These are phyloP conservation scores for Poeciliopsis infans DNA, from an alignment of 2,797 vertebrate species.

Conservation along the genomic window DNA sequence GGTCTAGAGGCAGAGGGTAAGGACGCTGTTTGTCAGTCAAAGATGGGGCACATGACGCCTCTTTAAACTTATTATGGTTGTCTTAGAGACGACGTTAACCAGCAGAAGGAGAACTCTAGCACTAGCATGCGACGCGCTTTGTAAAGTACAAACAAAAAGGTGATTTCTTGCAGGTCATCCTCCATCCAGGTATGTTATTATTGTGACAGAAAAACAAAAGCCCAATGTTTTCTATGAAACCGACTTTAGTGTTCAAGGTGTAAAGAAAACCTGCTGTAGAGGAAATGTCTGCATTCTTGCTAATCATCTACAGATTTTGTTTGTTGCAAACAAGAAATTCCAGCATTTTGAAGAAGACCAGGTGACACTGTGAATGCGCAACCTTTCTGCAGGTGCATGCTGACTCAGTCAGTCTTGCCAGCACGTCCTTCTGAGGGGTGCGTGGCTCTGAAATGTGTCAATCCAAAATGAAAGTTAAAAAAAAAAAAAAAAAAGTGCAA, in stretches of 20 bases:
- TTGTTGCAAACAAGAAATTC: not conserved
- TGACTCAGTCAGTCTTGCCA: not conserved
- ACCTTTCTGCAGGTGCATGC: not conserved
- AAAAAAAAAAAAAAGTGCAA: too few species aligned
- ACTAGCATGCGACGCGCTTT: not conserved
- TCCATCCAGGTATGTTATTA: not conserved
- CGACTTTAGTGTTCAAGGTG: not conserved
- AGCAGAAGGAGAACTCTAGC: not conserved
- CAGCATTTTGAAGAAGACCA: not conserved
- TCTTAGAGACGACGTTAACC: not conserved
- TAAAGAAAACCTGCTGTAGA: not conserved
- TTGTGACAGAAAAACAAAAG: not conserved
- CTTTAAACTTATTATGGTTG: constrained; percentile 3
- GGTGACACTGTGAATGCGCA: not conserved
- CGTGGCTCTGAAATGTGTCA: not conserved
- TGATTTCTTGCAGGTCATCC: not conserved
- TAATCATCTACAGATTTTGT: not conserved
- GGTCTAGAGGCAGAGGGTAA: constrained; percentile 29
- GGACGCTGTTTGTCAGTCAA: constrained; percentile 19
- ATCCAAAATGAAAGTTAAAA: not conserved
- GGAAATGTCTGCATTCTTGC: not conserved
- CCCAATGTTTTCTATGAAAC: not conserved
- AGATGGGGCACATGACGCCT: constrained; percentile 9
- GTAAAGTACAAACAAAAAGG: not conserved
- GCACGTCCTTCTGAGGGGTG: not conserved